Percentiles rank a stretch among this genome's conserved stretches.
Conservation (phyloP, 2,888 invertebrate species). For the Antheraea assamensis region DNA sequence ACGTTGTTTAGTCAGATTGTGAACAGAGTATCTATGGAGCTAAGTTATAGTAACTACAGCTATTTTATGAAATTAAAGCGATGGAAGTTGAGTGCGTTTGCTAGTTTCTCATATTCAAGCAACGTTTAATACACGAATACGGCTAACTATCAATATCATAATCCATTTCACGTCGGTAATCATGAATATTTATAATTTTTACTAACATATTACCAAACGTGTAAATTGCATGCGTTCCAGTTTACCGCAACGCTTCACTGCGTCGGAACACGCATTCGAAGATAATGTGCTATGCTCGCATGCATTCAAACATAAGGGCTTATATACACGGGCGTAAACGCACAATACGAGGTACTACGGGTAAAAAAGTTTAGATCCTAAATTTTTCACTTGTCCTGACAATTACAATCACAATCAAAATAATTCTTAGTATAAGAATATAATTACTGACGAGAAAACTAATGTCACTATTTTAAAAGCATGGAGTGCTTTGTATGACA, state of each 20-base stretch:
- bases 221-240: slow-evolving; percentile 9
- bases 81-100: too few relatives aligned
- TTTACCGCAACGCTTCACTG: slow-evolving; percentile 7
- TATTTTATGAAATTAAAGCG: too few relatives aligned
- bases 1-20: too few relatives aligned
- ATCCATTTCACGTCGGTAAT: slow-evolving; percentile 4
- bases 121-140: neutral
- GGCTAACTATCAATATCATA: neutral
- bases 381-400: too few relatives aligned
- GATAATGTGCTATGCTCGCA: neutral
- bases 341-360: neutral
- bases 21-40: too few relatives aligned
- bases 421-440: too few relatives aligned
- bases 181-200: slow-evolving; percentile 5
- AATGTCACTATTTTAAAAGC: too few relatives aligned
- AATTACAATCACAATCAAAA: too few relatives aligned
- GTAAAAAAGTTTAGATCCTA: neutral
- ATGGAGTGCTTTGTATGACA: too few relatives aligned
- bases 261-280: neutral
- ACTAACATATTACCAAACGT: slow-evolving; percentile 7
- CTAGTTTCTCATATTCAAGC: neutral
- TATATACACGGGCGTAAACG: neutral
- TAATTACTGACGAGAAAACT: too few relatives aligned
- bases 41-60: too few relatives aligned
- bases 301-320: neutral